phyloP scores from a whole-genome alignment of 1,140 invertebrate species.

The Pachypeltis micranthus region DNA sequence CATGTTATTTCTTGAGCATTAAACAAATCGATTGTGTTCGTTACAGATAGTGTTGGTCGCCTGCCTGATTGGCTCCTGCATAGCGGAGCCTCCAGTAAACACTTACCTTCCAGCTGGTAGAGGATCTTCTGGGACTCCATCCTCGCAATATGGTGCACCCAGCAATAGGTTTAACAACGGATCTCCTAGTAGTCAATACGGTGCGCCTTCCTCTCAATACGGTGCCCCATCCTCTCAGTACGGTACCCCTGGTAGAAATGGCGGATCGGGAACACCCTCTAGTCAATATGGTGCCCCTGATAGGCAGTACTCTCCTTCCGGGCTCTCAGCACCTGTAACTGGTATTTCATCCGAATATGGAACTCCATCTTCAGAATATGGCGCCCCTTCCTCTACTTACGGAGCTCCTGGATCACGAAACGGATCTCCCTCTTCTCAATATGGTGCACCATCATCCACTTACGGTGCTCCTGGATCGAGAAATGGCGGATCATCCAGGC shows the following conservation, averaged over 20 bases:
- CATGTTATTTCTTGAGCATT: too few species aligned
- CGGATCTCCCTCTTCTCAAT: slow-evolving; percentile 14
- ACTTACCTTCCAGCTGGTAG: not conserved
- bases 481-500: not conserved
- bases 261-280: slow-evolving; percentile 11
- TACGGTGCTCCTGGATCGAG: not conserved
- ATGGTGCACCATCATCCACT: slow-evolving; percentile 10
- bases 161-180: slow-evolving; percentile 1
- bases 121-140: slow-evolving; percentile 11
- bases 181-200: slow-evolving; percentile 11
- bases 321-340: not conserved
- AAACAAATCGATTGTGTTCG: too few species aligned
- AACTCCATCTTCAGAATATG: slow-evolving; percentile 11
- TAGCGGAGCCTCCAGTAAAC: slow-evolving; percentile 5
- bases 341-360: not conserved
- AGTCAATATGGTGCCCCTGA: slow-evolving; percentile 13
- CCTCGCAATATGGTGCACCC: slow-evolving; percentile 10
- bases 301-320: not conserved
- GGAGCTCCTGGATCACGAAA: slow-evolving; percentile 13
- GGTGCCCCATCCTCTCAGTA: slow-evolving; percentile 17
- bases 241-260: slow-evolving; percentile 5
- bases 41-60: not conserved
- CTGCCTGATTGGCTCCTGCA: not conserved
- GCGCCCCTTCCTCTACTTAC: slow-evolving; percentile 7
- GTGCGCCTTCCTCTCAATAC: slow-evolving; percentile 1